Evolutionary conservation across 1,140 invertebrate genomes (phyloP).

Genomic region (Portunus trituberculatus): DNA sequence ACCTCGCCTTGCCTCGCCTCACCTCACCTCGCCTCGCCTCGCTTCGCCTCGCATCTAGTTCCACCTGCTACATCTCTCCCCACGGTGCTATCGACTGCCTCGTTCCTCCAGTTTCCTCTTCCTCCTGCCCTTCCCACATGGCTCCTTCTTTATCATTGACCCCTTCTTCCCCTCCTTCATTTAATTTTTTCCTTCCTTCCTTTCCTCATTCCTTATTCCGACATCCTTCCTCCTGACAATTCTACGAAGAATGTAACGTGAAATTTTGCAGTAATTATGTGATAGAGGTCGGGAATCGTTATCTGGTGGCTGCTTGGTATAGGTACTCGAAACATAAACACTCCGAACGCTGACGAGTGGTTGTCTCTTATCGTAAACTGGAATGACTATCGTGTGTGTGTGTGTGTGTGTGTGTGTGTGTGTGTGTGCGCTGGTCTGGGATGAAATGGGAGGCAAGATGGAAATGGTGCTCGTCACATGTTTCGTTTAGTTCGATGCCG

Average conservation of each 20-base stretch:
- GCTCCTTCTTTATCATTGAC: background rate
- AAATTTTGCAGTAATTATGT: background rate
- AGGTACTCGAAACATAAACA: background rate
- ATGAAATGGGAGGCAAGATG: background rate
- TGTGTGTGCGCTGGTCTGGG: background rate
- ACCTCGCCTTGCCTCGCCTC: background rate
- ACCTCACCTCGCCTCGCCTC: background rate
- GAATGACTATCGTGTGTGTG: slow-evolving; percentile 23
- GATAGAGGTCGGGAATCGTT: background rate
- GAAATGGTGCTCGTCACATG: background rate
- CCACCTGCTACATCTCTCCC: background rate
- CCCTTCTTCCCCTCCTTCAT: background rate
- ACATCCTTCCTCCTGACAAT: background rate
- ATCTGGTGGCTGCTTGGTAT: background rate
- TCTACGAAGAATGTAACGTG: background rate
- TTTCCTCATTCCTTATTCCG: background rate
- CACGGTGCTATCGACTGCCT: background rate
- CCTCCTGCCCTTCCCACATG: background rate
- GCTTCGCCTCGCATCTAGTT: background rate
- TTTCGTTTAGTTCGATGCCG: background rate
- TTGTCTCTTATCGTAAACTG: background rate
- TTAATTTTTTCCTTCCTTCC: background rate
- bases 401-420: slow-evolving; percentile 44
- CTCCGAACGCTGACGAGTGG: background rate
- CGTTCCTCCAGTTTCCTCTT: background rate